A percentile compares a stretch with the other conserved stretches of the same genome.
phyloP scores from a whole-genome alignment of 1,140 invertebrate genomes.

The Drosophila simulans region DNA sequence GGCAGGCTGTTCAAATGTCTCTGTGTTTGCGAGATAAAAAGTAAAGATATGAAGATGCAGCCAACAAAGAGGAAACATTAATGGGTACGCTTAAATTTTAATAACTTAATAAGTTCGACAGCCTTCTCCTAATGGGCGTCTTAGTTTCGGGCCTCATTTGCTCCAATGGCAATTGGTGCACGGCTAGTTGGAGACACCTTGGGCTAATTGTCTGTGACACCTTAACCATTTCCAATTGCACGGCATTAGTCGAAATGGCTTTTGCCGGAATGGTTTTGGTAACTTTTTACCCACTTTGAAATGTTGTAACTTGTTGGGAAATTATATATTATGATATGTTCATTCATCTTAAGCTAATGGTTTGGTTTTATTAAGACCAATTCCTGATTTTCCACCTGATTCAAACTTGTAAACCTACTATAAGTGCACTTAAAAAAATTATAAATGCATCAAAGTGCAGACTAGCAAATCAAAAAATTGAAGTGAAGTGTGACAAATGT shows the following conservation, averaged over 20 bases:
- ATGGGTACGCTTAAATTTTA: slow-evolving; percentile 41
- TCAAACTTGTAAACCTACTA: no score
- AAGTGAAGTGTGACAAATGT: background rate
- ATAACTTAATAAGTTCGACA: slow-evolving; percentile 59
- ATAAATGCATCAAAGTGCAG: background rate
- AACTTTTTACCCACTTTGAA: background rate
- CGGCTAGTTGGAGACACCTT: slow-evolving; percentile 43
- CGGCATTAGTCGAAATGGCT: background rate
- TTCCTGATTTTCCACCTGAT: no score
- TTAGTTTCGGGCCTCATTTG: slow-evolving; percentile 65
- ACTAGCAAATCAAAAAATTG: no score
- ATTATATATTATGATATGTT: background rate
- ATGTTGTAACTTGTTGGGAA: background rate
- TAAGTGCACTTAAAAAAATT: background rate
- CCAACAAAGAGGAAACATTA: slow-evolving; percentile 18
- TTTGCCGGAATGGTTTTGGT: no score
- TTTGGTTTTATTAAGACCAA: no score
- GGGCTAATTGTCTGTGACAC: slow-evolving; percentile 43
- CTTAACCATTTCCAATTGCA: slow-evolving; percentile 15
- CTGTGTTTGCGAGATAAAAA: slow-evolving; percentile 36
- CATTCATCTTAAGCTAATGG: no score
- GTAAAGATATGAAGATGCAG: background rate
- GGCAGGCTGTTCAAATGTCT: slow-evolving; percentile 65
- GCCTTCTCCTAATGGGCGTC: slow-evolving; percentile 14
- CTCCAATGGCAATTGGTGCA: slow-evolving; percentile 38